phyloP scores from a whole-genome alignment of 2,113 vertebrate species.

The Climacteris rufus region DNA sequence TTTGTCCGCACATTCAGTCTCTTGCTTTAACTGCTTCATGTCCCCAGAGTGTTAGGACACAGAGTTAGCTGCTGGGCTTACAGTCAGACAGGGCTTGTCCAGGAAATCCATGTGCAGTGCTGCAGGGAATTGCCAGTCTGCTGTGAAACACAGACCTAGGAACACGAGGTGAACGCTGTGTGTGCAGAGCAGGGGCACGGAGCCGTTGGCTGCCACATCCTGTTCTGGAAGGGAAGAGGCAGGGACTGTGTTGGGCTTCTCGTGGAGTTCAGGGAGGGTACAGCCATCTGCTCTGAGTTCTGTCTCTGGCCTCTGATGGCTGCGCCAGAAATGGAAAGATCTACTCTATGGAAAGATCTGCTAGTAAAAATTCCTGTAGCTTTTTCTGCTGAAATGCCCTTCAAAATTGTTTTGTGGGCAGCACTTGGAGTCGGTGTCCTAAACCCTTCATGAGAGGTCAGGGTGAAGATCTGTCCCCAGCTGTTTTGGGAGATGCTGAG shows the following conservation, averaged over 20 bases:
- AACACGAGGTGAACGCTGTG: neutral
- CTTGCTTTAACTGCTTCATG: slow-evolving; percentile 26
- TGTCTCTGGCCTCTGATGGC: neutral
- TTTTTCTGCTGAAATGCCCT: neutral
- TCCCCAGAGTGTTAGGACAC: neutral
- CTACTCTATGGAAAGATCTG: too few species aligned
- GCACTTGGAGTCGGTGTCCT: neutral
- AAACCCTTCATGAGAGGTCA: neutral
- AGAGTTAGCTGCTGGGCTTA: neutral
- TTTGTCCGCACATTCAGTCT: slow-evolving; percentile 32
- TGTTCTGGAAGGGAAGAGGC: neutral
- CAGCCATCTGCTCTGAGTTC: neutral
- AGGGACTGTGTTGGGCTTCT: neutral
- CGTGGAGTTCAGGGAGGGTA: neutral
- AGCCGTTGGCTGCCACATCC: neutral
- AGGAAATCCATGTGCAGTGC: neutral
- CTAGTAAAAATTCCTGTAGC: neutral
- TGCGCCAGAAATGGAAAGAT: neutral
- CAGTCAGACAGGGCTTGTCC: neutral
- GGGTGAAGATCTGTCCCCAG: neutral
- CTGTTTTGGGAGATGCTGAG: neutral
- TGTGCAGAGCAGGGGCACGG: neutral
- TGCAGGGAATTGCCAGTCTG: neutral
- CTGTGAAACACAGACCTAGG: neutral
- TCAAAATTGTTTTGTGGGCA: neutral